A percentile compares a stretch with the other conserved stretches of the same genome.
Conservation (phyloP, 2,888 invertebrate species). For the Pandemis corylana region DNA sequence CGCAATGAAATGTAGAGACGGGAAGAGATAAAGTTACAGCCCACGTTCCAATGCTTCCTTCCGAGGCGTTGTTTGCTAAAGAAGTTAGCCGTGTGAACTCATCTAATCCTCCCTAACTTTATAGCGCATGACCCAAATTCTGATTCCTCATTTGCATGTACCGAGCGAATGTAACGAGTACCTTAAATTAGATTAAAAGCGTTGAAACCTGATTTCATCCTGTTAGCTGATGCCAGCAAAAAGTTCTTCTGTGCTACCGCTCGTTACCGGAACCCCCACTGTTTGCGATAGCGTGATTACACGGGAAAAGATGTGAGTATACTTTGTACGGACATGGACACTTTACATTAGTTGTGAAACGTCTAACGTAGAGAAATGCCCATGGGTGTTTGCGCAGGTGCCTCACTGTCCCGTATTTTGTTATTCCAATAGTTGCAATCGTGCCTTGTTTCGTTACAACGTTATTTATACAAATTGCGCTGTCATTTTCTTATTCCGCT, state of each 20-base stretch:
- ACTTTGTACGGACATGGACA: background rate
- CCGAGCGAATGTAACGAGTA: slow-evolving; percentile 12
- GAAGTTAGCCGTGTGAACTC: background rate
- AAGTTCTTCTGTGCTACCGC: slow-evolving; percentile 29
- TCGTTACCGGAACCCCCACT: slow-evolving; percentile 27
- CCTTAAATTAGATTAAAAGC: slow-evolving; percentile 35
- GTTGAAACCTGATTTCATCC: slow-evolving; percentile 30
- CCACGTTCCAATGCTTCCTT: background rate
- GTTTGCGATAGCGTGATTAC: slow-evolving; percentile 14
- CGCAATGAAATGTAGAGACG: background rate
- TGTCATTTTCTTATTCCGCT: slow-evolving; percentile 19
- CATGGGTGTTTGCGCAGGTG: slow-evolving; percentile 28
- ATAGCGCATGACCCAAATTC: background rate
- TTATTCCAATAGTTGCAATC: slow-evolving; percentile 21
- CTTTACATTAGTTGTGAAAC: slow-evolving; percentile 24
- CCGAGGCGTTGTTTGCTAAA: background rate
- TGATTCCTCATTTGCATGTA: slow-evolving; percentile 8
- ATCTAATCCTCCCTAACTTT: background rate
- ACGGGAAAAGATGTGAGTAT: slow-evolving; percentile 6
- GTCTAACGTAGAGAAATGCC: slow-evolving; percentile 11
- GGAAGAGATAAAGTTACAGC: background rate
- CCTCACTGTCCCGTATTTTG: background rate
- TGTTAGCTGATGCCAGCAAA: slow-evolving; percentile 21
- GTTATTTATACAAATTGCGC: slow-evolving; percentile 22
- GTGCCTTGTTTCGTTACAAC: slow-evolving; percentile 6